A percentile compares a stretch with the other conserved stretches of the same genome.
These are phyloP conservation scores for Onychostoma macrolepis DNA, from an alignment of 2,113 vertebrate species.

Conservation along the genomic window DNA sequence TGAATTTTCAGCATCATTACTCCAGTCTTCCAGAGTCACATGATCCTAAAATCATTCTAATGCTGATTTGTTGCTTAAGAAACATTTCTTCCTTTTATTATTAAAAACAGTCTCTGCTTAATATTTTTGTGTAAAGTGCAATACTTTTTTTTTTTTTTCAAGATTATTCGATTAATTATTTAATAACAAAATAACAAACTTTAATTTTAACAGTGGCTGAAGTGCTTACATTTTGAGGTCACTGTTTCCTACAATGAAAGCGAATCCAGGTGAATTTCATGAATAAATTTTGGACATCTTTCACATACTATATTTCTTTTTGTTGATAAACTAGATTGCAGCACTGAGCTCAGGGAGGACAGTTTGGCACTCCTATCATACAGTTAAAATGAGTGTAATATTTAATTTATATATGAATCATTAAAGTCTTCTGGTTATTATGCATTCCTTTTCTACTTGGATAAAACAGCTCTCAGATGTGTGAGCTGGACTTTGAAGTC, in stretches of 20 bases:
- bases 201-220: background rate
- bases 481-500: conserved; percentile 81
- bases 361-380: conserved; percentile 63
- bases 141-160: no score
- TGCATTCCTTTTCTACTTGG: conserved; percentile 84
- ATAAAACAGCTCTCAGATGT: conserved; percentile 86
- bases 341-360: conserved; percentile 66
- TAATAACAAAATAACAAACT: background rate
- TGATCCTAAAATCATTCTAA: no score
- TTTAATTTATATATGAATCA: conserved; percentile 84
- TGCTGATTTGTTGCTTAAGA: no score
- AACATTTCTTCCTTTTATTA: no score
- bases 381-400: conserved; percentile 77
- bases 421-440: conserved; percentile 81
- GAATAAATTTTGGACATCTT: background rate
- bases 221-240: background rate
- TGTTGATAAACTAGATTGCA: conserved; percentile 39
- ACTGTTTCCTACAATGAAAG: background rate
- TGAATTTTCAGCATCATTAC: no score
- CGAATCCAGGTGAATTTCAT: background rate
- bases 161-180: no score
- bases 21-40: no score
- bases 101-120: no score
- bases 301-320: conserved; percentile 8
- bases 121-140: no score